Base-by-base conservation (phyloP, 2,113 vertebrate species). In the Speoplatyrhinus poulsoni region DNA sequence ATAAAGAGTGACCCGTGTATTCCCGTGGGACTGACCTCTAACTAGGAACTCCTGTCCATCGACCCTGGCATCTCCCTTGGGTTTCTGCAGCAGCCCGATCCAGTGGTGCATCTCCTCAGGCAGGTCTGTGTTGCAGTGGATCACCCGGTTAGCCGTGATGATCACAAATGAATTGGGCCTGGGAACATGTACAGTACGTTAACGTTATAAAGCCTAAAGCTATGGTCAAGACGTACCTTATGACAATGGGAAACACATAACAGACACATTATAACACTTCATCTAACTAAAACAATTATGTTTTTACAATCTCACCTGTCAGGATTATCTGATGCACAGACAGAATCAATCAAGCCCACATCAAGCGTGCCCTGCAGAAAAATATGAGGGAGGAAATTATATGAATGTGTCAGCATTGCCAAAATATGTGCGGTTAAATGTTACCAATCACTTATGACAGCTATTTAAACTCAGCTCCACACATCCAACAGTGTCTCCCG, bases 51-150 rank as follows among this genome's bases (percentile, higher is more conserved):
- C 95, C 86, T 96, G 95, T 6, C 95, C 96, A 17, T 96, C 95
- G 0, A 92, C 90, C 78, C 88, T 94, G 49, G 94, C 85, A 82
- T 97, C 95, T 60, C 95, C 94, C 70, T 96, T 96, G 0, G 95
- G 94, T 73, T 95, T 96, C 89, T 98, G 96, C 80, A 98, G 90
- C 69, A 98, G 91, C 26, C 95, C 94, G 72, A 98, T 98, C 96
- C 96, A 98, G 85, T 98, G 96, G 70, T 98, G 96, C 96, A 98
- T 98, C 85, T 96, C 95, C 84, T 98, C 96, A 0, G 96, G 93
- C 1, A 92, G 94, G 85, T 96, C 95, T 0, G 95, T 94, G 85
- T 96, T 98, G 87, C 96, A 98, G 88, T 98, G 95, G 85, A 98
- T 95, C 76, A 96, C 95, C 0, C 96, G 91, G 81, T 96, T 98